Base-by-base conservation (phyloP, 2,113 vertebrate species). In the Pollimyrus isidori region DNA sequence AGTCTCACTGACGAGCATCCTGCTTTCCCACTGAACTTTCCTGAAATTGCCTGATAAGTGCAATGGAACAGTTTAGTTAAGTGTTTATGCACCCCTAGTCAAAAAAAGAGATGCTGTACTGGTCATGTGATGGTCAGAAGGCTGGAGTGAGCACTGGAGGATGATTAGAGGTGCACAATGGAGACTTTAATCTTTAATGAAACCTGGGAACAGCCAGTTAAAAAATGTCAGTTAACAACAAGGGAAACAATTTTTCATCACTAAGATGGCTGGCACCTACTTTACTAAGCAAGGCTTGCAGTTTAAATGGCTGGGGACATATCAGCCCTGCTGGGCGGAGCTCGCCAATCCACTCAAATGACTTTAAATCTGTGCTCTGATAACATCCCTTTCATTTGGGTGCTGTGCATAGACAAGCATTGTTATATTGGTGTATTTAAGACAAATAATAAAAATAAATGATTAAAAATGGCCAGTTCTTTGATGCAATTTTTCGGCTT, bases 401-500 rank as follows among this genome's bases (percentile, higher is more conserved):
- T n/a, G 83, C 23, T 86, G 42, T 26, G 48, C 10, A 48, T 7
- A 26, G 45, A 26, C 46, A 23, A 50, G 23, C 45, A 50, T 45
- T 48, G 39, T 48, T 45, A 45, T 42, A 46, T 11, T 11, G 46
- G 15, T 21, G 21, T 84, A 23, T 48, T 46, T 84, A 23, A 48
- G 23, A 84, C 10, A 30, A 69, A 65, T 65, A 62, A 65, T 65
- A 65, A 26, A 26, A 62, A 26, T 62, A 62, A 35, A 35, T 35
- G 3, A 62, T n/a, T n/a, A 90, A 49, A n/a, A 69, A 98, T 98
- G 97, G 96, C 97, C 92, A 96, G 96, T 89, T 95, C 96, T 2
- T 96, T 95, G 10, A 89, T 97, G 87, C 98, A 99, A 92, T 92
- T 98, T 1, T 56, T 97, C 89, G 97, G 97, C 7, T 98, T 97